A percentile compares a stretch with the other conserved stretches of the same genome.
Conservation (phyloP, 2,888 invertebrate species). For the Diadromus collaris region DNA sequence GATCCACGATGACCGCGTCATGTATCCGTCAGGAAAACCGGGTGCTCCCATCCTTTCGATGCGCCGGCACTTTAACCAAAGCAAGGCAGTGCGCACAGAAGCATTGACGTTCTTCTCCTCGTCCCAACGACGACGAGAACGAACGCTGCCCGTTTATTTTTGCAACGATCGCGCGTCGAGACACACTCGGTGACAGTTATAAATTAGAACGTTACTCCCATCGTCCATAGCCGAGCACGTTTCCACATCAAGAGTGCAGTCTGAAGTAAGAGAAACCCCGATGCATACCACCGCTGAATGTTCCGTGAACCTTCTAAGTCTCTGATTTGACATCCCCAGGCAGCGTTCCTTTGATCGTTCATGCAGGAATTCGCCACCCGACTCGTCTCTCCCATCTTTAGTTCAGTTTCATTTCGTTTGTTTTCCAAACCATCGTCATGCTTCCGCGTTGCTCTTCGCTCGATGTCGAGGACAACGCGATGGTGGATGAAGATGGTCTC, state of each 20-base stretch:
- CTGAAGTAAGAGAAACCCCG: conserved; percentile 50
- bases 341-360: conserved; percentile 49
- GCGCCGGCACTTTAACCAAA: background rate
- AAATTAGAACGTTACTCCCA: conserved; percentile 72
- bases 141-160: conserved; percentile 67
- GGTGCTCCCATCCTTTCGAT: conserved; percentile 37
- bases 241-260: conserved; percentile 36
- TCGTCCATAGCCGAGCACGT: conserved; percentile 20
- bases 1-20: conserved; percentile 55
- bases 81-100: conserved; percentile 29
- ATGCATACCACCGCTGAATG: conserved; percentile 20
- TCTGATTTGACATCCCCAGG: conserved; percentile 39
- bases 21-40: conserved; percentile 46
- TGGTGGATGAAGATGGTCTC: background rate
- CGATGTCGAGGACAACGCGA: background rate
- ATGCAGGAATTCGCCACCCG: conserved; percentile 28
- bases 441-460: conserved; percentile 27
- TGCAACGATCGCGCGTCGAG: conserved; percentile 60
- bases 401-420: conserved; percentile 7
- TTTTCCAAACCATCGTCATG: conserved; percentile 3
- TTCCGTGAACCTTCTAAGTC: conserved; percentile 23
- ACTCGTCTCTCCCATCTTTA: background rate
- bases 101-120: conserved; percentile 48
- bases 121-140: background rate
- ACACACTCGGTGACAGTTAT: conserved; percentile 68